A percentile compares a stretch with the other conserved stretches of the same genome.
Evolutionary conservation across 1,140 invertebrate species (phyloP).

Genomic region (Thaumatotibia leucotreta): DNA sequence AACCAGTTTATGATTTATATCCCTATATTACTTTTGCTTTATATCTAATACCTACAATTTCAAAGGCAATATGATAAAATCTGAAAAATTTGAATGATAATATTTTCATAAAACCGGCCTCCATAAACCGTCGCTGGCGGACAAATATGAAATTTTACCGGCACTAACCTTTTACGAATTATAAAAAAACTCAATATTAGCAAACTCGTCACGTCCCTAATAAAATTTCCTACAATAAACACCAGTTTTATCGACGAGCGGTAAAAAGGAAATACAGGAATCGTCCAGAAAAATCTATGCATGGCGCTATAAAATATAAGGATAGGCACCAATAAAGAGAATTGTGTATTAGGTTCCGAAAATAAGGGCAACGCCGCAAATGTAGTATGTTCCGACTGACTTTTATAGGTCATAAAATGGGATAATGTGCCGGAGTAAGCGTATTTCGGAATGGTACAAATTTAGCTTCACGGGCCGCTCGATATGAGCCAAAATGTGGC

Average conservation of each 20-base stretch:
- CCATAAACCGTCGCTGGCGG: slow-evolving; percentile 27
- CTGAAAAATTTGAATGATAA: background rate
- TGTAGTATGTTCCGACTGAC: slow-evolving; percentile 68
- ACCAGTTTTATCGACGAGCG: slow-evolving; percentile 53
- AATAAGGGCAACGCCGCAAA: slow-evolving; percentile 42
- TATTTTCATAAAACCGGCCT: background rate
- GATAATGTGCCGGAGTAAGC: slow-evolving; percentile 70
- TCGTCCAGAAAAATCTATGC: slow-evolving; percentile 59
- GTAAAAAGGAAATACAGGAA: slow-evolving; percentile 52
- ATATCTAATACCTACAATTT: too few relatives aligned
- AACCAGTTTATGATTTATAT: too few relatives aligned
- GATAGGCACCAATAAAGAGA: slow-evolving; percentile 52
- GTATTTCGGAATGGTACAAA: slow-evolving; percentile 74
- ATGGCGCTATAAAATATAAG: slow-evolving; percentile 62
- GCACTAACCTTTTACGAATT: slow-evolving; percentile 59
- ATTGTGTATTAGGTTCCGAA: slow-evolving; percentile 46
- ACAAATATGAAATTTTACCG: slow-evolving; percentile 35
- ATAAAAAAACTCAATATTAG: slow-evolving; percentile 55
- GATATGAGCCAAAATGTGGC: slow-evolving; percentile 40
- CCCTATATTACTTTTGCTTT: too few relatives aligned
- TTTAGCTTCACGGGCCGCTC: slow-evolving; percentile 37
- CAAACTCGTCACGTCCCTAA: slow-evolving; percentile 46
- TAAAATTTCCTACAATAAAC: slow-evolving; percentile 55
- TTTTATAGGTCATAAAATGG: slow-evolving; percentile 74
- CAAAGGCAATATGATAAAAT: background rate